Evolutionary conservation across 2,797 vertebrate species (phyloP), one percentile per base, ranked within the genome.

Genomic region (Xyrichtys novacula): DNA sequence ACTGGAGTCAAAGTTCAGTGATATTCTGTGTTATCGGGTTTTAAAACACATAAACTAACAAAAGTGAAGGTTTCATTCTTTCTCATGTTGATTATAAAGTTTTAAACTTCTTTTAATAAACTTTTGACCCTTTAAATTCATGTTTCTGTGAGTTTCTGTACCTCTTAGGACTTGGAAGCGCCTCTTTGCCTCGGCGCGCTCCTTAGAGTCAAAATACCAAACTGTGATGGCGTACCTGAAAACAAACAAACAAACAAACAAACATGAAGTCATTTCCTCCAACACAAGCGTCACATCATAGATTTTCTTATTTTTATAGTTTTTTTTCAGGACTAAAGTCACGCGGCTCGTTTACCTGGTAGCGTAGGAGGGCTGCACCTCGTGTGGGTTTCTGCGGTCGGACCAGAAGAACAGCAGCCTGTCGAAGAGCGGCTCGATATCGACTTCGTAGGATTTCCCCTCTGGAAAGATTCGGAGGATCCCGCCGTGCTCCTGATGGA

Each of bases 351-450:
- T 6, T 74, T 49, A 97, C 97, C 97, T 96, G 43, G 93, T 96
- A 28, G 94, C 86, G 56, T 95, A 98, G 50, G 97, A 96, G 20
- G 97, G 97, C 76, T 96, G 96, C 47, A 99, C 97, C 93, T 98
- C 96, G 7, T 99, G 97, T 0, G 97, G 97, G 71, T 99, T 99
- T 77, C 97, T 95, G 46, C 97, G 93, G 82, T 99, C 97, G 16
- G 97, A 98, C 97, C 97, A 99, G 93, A 99, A 99, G 65, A 98
- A 92, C 9, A 99, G 91, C 54, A 99, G 93, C 58, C 97, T 85
- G 83, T 99, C 96, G 83, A 98, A 99, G 78, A 97, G 93, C 0
- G 97, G 97, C 70, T 97, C 93, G 48, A 99, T 91, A 43, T 98
- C 97, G 1, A 92, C 96, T 56, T 96, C 92, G 7, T 95, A 95